These are phyloP conservation scores for Notolabrus celidotus DNA, from an alignment of 2,797 vertebrate species.

Conservation along the genomic window DNA sequence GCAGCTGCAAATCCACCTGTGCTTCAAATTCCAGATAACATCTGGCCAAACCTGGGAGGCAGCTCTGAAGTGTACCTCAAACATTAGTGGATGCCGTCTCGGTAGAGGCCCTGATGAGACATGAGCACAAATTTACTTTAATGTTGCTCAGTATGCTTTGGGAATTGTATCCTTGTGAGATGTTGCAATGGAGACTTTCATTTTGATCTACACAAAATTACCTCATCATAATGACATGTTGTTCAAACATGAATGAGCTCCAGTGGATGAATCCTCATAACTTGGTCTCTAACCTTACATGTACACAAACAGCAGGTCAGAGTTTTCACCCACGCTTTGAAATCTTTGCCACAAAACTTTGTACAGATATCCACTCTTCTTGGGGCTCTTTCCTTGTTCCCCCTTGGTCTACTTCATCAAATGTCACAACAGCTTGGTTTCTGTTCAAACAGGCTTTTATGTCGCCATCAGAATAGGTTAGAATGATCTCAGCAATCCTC, in stretches of 20 bases:
- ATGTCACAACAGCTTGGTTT: too few species aligned
- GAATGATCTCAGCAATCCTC: too few species aligned
- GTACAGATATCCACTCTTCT: too few species aligned
- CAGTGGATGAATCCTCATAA: not conserved
- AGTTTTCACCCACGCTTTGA: too few species aligned
- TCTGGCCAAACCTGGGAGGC: slow-evolving; percentile 1
- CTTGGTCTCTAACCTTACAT: too few species aligned
- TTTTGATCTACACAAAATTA: not conserved
- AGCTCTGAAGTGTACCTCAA: not conserved
- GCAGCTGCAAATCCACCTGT: slow-evolving; percentile 32
- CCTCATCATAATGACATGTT: not conserved
- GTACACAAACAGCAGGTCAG: too few species aligned
- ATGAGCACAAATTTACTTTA: not conserved
- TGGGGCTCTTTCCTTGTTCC: too few species aligned
- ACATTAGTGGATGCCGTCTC: not conserved
- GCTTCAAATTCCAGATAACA: not conserved
- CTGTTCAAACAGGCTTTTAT: too few species aligned
- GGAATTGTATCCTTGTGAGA: not conserved
- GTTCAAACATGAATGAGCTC: not conserved
- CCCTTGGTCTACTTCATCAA: too few species aligned
- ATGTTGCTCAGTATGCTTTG: not conserved
- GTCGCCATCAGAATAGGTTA: too few species aligned
- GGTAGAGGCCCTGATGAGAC: not conserved
- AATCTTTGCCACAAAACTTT: too few species aligned
- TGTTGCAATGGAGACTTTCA: not conserved